These are phyloP conservation scores for Microplitis mediator DNA, from an alignment of 1,140 invertebrate species.

Conservation along the genomic window DNA sequence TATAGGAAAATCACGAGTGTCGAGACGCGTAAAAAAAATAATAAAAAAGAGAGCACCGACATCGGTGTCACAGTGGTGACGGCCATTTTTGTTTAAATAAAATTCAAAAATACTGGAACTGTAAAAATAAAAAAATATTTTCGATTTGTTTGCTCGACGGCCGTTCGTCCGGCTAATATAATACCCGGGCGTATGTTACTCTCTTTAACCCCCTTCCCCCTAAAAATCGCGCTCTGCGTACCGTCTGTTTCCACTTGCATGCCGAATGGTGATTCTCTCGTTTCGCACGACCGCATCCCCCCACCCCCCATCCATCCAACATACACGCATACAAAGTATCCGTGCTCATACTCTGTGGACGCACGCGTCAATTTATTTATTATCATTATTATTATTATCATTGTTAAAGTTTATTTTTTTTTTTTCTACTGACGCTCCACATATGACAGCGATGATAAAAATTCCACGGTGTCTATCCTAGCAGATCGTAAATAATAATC, in stretches of 20 bases:
- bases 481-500: constrained; percentile 24
- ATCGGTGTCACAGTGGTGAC: constrained; percentile 59
- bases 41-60: constrained; percentile 46
- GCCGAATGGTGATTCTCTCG: constrained; percentile 20
- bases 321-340: constrained; percentile 21
- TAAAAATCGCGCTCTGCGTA: constrained; percentile 43
- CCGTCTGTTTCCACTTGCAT: constrained; percentile 41
- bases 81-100: constrained; percentile 55
- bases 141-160: constrained; percentile 53
- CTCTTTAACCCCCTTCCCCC: constrained; percentile 39
- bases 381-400: no score
- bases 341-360: no score
- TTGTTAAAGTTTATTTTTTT: not conserved
- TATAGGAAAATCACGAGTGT: constrained; percentile 58
- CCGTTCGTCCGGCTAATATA: constrained; percentile 42
- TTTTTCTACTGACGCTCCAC: not conserved
- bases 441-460: constrained; percentile 8
- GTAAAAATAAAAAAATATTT: constrained; percentile 37
- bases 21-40: constrained; percentile 35
- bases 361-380: no score
- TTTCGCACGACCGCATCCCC: constrained; percentile 22
- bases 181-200: constrained; percentile 49
- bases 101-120: no score
- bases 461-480: constrained; percentile 14
- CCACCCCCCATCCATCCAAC: constrained; percentile 26